Evolutionary conservation across 2,113 vertebrate genomes (phyloP), one percentile per base, ranked within the genome.

Genomic region (Axis porcinus): DNA sequence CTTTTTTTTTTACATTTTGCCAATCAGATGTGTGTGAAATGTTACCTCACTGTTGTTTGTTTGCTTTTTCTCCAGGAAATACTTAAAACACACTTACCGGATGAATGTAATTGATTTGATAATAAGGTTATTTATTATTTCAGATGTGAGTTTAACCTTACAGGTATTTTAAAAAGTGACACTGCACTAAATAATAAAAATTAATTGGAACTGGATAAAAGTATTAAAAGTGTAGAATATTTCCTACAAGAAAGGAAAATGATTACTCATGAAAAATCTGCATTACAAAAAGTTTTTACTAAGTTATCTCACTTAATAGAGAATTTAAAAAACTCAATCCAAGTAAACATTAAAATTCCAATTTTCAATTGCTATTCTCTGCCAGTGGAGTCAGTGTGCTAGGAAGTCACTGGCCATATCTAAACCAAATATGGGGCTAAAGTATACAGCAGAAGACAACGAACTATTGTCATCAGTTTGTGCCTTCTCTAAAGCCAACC

Each of bases 231-330:
- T 88, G 21, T 52, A 94, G 57, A 94, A 57, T 76, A 94, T 57
- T 96, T 94, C 43, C 84, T 82, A 28, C 62, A 74, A 78, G 19
- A 95, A 87, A 79, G 25, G 8, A 57, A 96, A 89, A 91, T 79
- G 25, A 58, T 55, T 74, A 91, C 47, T 96, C 25, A 94, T 43
- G 85, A 92, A 89, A 87, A 94, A 92, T 88, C 30, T 92, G 14
- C 57, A 82, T 5, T 43, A 81, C 12, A 70, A 82, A 81, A 43
- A 36, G 4, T 28, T 81, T 86, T 79, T 76, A 57, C 78, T 94
- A 81, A 94, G 86, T 62, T 60, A 62, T 10, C 52, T 89, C 60
- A 91, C 13, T 79, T 43, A 89, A 91, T 4, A 86, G 17, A 89
- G 45, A 92, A 97, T 62, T 21, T 89, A 23, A 76, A 64, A 97